Base-by-base conservation (phyloP, 2,888 invertebrate genomes). In the Thymelicus sylvestris region DNA sequence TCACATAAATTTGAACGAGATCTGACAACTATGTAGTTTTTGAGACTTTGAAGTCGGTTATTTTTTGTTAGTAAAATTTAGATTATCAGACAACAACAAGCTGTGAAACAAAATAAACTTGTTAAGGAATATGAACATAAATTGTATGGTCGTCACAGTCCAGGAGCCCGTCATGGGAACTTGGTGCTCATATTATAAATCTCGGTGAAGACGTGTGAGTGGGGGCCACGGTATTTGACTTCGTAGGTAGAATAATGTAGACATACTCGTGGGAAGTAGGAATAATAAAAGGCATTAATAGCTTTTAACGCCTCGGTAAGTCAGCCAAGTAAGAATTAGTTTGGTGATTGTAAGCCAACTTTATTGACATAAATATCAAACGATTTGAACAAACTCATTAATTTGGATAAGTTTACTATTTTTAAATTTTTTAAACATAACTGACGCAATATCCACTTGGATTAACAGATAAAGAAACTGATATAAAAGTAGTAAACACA, bases 101-200 rank as follows among this genome's bases (percentile, higher is more conserved):
- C 19, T 12, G 6, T 55, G 24, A 55, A 55, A 55, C 55, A 10
- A 55, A 24, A 55, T 31, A 55, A 55, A 55, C 24, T 12, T 55
- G 52, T 8, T 52, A 52, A 52, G 52, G 63, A 48, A 64, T 73
- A 65, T 74, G 73, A 73, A 52, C 15, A 73, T 64, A 72, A 72
- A 72, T 73, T 69, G 48, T 66, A 24, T 62, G 59, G 64, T 38
- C 41, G 78, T 78, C 77, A 78, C 90, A 91, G 86, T 89, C 84
- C 84, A 89, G 85, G 84, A 83, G 80, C 60, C 79, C 88, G 90
- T 90, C 91, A 91, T 91, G 92, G 92, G 92, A 92, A 91, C 77
- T 79, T 83, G 82, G 78, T 80, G 80, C 82, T 80, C 80, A 85
- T 83, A 84, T 85, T 85, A 85, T 78, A 83, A 79, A 84, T 82